These are phyloP conservation scores for Pica pica DNA, from an alignment of 2,113 vertebrate species.

Conservation along the genomic window DNA sequence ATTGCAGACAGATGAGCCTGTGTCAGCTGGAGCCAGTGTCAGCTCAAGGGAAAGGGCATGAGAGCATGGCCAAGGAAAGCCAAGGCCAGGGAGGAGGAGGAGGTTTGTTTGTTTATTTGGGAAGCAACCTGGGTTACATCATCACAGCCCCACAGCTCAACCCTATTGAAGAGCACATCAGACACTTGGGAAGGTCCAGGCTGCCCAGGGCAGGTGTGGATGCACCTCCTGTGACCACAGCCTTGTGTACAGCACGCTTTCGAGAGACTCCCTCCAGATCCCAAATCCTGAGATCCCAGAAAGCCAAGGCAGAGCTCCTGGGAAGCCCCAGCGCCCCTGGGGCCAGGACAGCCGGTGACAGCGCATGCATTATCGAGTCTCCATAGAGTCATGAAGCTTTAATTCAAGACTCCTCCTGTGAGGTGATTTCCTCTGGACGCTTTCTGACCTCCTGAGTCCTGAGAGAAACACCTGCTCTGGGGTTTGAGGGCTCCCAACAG, in stretches of 20 bases:
- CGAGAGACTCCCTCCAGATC: neutral
- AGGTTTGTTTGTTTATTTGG: neutral
- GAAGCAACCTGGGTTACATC: neutral
- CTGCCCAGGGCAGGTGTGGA: neutral
- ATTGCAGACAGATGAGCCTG: neutral
- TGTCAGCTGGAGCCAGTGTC: neutral
- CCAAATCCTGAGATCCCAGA: neutral
- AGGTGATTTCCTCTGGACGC: neutral
- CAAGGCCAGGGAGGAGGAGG: neutral
- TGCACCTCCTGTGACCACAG: neutral
- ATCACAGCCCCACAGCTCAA: neutral
- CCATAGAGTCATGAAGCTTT: neutral
- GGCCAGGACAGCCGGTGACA: neutral
- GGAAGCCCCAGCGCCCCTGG: neutral
- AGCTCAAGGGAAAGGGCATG: neutral
- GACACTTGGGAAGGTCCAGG: neutral
- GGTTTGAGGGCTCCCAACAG: neutral
- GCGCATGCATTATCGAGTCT: rapidly evolving
- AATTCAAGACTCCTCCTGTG: neutral
- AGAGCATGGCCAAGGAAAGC: neutral
- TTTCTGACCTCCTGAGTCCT: neutral
- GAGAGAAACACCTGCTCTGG: neutral
- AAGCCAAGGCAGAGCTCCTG: neutral
- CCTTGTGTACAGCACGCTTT: neutral
- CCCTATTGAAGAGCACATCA: neutral